Evolutionary conservation across 2,888 invertebrate species (phyloP).

Genomic region (Marronus borbonicus): DNA sequence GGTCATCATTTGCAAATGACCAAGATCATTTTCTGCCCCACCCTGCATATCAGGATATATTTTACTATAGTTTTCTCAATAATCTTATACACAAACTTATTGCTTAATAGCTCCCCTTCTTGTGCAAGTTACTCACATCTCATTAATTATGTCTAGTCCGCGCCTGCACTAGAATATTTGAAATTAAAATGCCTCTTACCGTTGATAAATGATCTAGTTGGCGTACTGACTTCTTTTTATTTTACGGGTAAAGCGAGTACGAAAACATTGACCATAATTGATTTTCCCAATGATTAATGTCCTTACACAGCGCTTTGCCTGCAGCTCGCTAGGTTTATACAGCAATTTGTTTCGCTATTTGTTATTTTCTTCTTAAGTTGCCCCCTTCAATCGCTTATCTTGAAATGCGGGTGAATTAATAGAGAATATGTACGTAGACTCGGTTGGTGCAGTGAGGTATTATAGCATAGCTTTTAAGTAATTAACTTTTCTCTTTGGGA

Average conservation of each 20-base stretch:
- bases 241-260: constrained; percentile 20
- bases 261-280: constrained; percentile 35
- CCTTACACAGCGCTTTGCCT: background rate
- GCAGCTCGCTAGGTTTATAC: background rate
- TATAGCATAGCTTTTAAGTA: too few relatives aligned
- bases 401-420: background rate
- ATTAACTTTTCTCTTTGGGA: too few relatives aligned
- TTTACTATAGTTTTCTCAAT: too few relatives aligned
- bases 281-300: constrained; percentile 36
- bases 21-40: too few relatives aligned
- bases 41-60: too few relatives aligned
- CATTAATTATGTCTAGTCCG: background rate
- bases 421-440: too few relatives aligned
- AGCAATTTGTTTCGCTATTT: background rate
- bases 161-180: background rate
- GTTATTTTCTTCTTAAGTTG: background rate
- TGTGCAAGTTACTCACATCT: too few relatives aligned
- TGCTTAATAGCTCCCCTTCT: too few relatives aligned
- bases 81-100: too few relatives aligned
- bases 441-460: too few relatives aligned
- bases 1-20: too few relatives aligned
- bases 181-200: constrained; percentile 8
- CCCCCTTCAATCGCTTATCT: background rate
- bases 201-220: constrained; percentile 35
- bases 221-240: constrained; percentile 12